phyloP scores from a whole-genome alignment of 2,797 vertebrate genomes.

The Microctenopoma lineatum region DNA sequence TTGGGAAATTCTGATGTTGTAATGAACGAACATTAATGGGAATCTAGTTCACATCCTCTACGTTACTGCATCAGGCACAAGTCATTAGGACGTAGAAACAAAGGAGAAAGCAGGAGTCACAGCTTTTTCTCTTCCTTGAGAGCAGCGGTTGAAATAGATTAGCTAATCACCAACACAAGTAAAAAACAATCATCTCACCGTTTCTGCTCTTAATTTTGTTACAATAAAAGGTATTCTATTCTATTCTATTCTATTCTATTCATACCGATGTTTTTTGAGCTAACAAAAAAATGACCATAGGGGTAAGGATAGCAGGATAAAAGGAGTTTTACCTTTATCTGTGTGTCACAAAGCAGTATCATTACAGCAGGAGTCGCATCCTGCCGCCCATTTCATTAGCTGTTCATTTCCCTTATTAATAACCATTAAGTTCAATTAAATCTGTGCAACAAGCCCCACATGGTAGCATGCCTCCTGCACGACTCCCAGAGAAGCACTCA shows the following conservation, averaged over 20 bases:
- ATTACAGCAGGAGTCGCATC: neutral
- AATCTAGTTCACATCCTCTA: conserved; percentile 11
- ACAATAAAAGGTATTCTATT: no score
- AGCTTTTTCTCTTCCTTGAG: neutral
- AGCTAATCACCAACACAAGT: no score
- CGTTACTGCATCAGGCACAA: neutral
- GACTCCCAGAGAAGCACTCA: conserved; percentile 19
- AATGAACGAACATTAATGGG: conserved; percentile 1
- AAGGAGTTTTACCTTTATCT: no score
- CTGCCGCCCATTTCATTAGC: conserved; percentile 24
- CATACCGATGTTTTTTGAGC: no score
- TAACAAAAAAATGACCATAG: no score
- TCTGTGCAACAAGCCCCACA: conserved; percentile 34
- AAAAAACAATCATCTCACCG: no score
- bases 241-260: no score
- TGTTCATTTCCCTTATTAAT: conserved; percentile 46
- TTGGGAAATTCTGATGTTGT: conserved; percentile 45
- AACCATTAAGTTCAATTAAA: conserved; percentile 53
- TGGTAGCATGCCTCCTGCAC: conserved; percentile 32
- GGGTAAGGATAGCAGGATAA: no score
- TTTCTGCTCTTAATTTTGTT: no score
- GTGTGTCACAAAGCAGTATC: no score
- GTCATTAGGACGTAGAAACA: conserved; percentile 20
- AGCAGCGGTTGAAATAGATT: no score
- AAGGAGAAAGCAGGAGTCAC: conserved; percentile 1